These are phyloP conservation scores for Eidolon dupreanum DNA, from an alignment of 2,797 vertebrate species.

Conservation along the genomic window DNA sequence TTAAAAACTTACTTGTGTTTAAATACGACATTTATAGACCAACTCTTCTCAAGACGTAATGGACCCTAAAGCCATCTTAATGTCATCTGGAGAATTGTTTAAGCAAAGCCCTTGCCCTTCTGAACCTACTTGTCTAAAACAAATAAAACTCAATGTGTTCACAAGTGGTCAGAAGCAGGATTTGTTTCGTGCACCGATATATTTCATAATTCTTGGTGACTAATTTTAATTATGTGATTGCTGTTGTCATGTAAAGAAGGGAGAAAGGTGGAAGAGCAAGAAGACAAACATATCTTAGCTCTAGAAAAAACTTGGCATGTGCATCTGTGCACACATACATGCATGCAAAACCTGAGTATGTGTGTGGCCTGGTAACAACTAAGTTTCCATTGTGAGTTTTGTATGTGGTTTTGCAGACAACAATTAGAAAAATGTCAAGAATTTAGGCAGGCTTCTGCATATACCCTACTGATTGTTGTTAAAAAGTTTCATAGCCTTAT, in stretches of 20 bases:
- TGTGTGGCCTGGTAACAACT: not conserved
- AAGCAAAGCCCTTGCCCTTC: not conserved
- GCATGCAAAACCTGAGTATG: not conserved
- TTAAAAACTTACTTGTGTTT: not conserved
- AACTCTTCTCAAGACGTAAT: not conserved
- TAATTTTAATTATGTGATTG: constrained; percentile 22
- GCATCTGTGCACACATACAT: rapidly evolving
- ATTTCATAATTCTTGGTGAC: not conserved
- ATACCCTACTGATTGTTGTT: constrained; percentile 55
- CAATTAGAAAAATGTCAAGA: constrained; percentile 73
- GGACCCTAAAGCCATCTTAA: not conserved
- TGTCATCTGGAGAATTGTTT: not conserved
- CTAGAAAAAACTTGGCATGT: not conserved
- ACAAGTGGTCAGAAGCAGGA: not conserved
- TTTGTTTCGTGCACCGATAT: not conserved
- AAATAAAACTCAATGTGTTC: not conserved
- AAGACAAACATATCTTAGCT: not conserved
- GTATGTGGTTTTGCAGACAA: constrained; percentile 34
- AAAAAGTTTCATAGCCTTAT: not conserved
- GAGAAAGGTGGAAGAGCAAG: not conserved
- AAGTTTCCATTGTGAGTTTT: not conserved
- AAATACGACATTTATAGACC: not conserved
- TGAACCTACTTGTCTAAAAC: not conserved
- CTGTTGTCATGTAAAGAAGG: not conserved
- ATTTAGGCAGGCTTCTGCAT: constrained; percentile 51